Base-by-base conservation (phyloP, 2,888 invertebrate genomes). In the Nomada hirtipes region DNA sequence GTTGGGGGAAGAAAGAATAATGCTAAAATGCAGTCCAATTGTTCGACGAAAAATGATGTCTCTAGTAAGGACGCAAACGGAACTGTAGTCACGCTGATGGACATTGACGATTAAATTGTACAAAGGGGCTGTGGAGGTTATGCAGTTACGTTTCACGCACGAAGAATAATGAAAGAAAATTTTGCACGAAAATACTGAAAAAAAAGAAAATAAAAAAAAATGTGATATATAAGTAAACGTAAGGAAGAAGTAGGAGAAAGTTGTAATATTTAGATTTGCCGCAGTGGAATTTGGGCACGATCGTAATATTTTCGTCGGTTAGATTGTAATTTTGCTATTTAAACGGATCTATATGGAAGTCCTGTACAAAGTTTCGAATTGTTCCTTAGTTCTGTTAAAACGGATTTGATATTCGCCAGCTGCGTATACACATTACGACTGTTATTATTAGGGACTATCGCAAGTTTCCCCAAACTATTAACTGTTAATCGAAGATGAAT, bases 311-410 rank as follows among this genome's bases (percentile, higher is more conserved):
- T 15, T 10, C 15, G 53, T 18, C 18, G 1, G 29, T 55, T 15
- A 47, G n/a, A 64, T 72, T 63, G 15, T 52, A 52, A 52, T 36
- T 42, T 13, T 18, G 50, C n/a, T 75, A 72, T 79, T 76, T 71
- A 79, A 79, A 59, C 53, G n/a, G 26, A 36, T 50, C 29, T 57
- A 18, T 44, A 15, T 57, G 26, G 7, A 42, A 50, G 75, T 65
- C 13, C 23, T 81, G 85, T 85, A 85, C 63, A 80, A 73, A 85
- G 67, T 44, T 55, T 50, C 47, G 42, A 76, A 10, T 20, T 69
- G 42, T 72, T 64, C 47, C 57, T 50, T 71, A 73, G 74, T 79
- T 79, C 72, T 78, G 20, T 70, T 70, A 57, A 52, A 68, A 7
- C 36, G 36, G 7, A 36, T 36, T 36, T 36, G 36, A 36, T 36